Percentiles rank a stretch among this genome's conserved stretches.
These are phyloP conservation scores for Peromyscus maniculatus DNA, from an alignment of 2,113 vertebrate genomes.

Conservation along the genomic window DNA sequence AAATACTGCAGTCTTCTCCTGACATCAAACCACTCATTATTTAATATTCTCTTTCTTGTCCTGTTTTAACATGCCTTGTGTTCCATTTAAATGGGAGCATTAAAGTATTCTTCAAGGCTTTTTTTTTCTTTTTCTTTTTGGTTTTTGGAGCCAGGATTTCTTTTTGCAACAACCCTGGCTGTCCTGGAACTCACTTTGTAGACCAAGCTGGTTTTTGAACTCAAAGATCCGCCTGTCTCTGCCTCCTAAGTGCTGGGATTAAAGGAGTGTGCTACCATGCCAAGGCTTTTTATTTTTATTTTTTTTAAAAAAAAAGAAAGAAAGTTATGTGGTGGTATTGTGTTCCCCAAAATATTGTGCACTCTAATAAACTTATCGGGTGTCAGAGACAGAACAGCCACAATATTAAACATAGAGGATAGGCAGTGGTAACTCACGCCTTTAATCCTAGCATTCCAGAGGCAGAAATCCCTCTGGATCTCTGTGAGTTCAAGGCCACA, in stretches of 20 bases:
- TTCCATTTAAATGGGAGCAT: conserved; percentile 36
- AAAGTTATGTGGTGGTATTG: background rate
- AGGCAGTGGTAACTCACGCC: too few species aligned
- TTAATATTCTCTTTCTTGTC: conserved; percentile 39
- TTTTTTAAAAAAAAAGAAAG: background rate
- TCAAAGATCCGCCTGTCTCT: background rate
- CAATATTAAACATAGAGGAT: too few species aligned
- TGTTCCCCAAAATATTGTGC: too few species aligned
- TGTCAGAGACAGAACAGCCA: too few species aligned
- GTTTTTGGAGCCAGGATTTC: background rate
- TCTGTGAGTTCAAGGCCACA: too few species aligned
- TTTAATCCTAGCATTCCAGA: too few species aligned
- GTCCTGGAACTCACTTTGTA: background rate
- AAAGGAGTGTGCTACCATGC: background rate
- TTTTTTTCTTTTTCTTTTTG: background rate
- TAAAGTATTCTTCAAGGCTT: conserved; percentile 21
- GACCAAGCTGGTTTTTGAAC: background rate
- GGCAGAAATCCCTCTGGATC: too few species aligned
- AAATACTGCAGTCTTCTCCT: background rate
- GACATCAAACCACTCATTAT: conserved; percentile 55
- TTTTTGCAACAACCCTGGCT: background rate
- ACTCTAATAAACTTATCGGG: too few species aligned
- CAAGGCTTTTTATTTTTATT: background rate
- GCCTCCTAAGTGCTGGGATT: background rate
- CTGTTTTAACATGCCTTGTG: conserved; percentile 40